These are phyloP conservation scores for Oreochromis grahami DNA, from an alignment of 2,797 vertebrate species.

Conservation along the genomic window DNA sequence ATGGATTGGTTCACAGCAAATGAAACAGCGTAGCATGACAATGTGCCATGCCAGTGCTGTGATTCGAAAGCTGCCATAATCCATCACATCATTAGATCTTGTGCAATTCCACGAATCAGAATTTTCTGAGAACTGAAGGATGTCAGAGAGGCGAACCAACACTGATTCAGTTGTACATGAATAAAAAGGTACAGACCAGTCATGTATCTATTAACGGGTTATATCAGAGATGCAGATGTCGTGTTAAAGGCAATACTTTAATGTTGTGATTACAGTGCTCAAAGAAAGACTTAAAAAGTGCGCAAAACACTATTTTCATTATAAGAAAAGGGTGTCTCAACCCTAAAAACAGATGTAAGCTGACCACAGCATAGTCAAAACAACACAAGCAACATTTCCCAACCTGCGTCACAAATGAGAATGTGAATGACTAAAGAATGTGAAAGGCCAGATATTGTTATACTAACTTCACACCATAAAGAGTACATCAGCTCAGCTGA, in stretches of 20 bases:
- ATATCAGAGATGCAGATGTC: background rate
- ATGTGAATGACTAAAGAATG: slow-evolving; percentile 8
- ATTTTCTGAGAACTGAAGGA: background rate
- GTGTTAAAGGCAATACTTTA: background rate
- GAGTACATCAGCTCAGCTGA: background rate
- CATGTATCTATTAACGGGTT: background rate
- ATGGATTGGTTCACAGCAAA: background rate
- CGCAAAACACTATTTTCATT: background rate
- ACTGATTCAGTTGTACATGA: background rate
- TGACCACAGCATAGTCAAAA: background rate
- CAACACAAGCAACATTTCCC: background rate
- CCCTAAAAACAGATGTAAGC: background rate
- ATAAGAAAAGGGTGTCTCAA: background rate
- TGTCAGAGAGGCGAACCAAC: background rate
- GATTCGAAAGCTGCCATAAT: background rate
- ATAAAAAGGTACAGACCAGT: background rate
- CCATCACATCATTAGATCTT: background rate
- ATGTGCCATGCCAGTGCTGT: background rate
- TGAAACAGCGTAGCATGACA: background rate
- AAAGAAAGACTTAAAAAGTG: background rate
- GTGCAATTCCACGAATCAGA: background rate
- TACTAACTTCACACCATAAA: background rate
- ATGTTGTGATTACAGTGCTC: background rate
- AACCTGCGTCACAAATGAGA: slow-evolving; percentile 1
- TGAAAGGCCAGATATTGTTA: background rate